Evolutionary conservation across 2,113 vertebrate genomes (phyloP).

Genomic region (Murina feae): DNA sequence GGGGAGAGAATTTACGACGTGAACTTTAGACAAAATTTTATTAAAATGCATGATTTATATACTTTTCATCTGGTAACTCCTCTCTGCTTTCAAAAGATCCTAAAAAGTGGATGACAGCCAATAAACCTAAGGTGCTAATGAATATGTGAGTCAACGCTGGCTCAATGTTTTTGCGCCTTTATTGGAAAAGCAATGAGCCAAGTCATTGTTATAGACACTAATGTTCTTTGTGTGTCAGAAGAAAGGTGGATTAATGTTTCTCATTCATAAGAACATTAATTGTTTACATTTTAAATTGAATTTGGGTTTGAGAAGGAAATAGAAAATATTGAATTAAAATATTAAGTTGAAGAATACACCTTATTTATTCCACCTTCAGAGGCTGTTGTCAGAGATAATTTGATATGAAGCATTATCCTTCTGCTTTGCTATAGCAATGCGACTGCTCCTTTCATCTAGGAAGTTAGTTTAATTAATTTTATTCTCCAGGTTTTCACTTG

Average conservation of each 20-base stretch:
- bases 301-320: constrained; percentile 49
- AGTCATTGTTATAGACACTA: constrained; percentile 38
- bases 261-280: constrained; percentile 46
- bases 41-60: not conserved
- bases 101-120: constrained; percentile 13
- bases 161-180: constrained; percentile 38
- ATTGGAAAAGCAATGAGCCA: constrained; percentile 27
- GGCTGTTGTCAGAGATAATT: constrained; percentile 28
- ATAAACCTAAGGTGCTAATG: constrained; percentile 10
- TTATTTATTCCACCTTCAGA: constrained; percentile 21
- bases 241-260: constrained; percentile 39
- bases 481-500: constrained; percentile 25
- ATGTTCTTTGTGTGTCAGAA: constrained; percentile 20
- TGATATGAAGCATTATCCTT: not conserved
- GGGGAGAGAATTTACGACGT: not conserved
- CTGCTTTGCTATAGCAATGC: not conserved
- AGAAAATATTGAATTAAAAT: constrained; percentile 36
- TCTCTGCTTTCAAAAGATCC: constrained; percentile 1
- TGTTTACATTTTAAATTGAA: constrained; percentile 48
- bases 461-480: constrained; percentile 57
- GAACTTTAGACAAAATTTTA: not conserved
- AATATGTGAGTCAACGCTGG: not conserved
- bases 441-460: constrained; percentile 34
- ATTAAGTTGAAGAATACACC: constrained; percentile 47
- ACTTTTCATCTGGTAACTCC: not conserved